A percentile compares a stretch with the other conserved stretches of the same genome.
These are phyloP conservation scores for Meteorus cinctellus DNA, from an alignment of 2,888 invertebrate species.

Conservation along the genomic window DNA sequence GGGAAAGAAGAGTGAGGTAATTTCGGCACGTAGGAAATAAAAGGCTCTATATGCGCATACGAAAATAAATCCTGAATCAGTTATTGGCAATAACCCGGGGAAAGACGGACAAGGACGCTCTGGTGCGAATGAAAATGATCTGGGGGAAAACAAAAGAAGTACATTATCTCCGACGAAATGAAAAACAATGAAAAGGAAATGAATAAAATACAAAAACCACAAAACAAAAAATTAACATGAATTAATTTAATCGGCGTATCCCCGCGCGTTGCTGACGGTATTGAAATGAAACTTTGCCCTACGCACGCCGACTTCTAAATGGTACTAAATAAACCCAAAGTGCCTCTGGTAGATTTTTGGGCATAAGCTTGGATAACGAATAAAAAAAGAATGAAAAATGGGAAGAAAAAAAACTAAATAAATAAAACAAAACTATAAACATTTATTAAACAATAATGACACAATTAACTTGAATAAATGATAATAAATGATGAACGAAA, in stretches of 20 bases:
- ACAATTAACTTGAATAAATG: slow-evolving; percentile 44
- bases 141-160: slow-evolving; percentile 22
- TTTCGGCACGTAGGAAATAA: slow-evolving; percentile 37
- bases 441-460: slow-evolving; percentile 46
- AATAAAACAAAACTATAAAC: slow-evolving; percentile 47
- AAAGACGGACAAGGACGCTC: slow-evolving; percentile 47
- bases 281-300: slow-evolving; percentile 61
- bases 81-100: slow-evolving; percentile 46
- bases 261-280: slow-evolving; percentile 24
- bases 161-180: slow-evolving; percentile 40
- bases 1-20: slow-evolving; percentile 34
- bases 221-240: not conserved
- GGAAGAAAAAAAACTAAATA: slow-evolving; percentile 36
- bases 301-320: slow-evolving; percentile 70
- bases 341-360: slow-evolving; percentile 74
- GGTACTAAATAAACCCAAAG: slow-evolving; percentile 73
- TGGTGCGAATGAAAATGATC: slow-evolving; percentile 47
- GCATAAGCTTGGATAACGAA: slow-evolving; percentile 72
- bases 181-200: not conserved
- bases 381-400: slow-evolving; percentile 55
- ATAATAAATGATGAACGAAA: slow-evolving; percentile 28
- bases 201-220: not conserved
- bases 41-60: slow-evolving; percentile 19
- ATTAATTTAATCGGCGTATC: slow-evolving; percentile 36
- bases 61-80: slow-evolving; percentile 17